Conservation (phyloP, 2,888 invertebrate species). For the Andrena dorsata region DNA sequence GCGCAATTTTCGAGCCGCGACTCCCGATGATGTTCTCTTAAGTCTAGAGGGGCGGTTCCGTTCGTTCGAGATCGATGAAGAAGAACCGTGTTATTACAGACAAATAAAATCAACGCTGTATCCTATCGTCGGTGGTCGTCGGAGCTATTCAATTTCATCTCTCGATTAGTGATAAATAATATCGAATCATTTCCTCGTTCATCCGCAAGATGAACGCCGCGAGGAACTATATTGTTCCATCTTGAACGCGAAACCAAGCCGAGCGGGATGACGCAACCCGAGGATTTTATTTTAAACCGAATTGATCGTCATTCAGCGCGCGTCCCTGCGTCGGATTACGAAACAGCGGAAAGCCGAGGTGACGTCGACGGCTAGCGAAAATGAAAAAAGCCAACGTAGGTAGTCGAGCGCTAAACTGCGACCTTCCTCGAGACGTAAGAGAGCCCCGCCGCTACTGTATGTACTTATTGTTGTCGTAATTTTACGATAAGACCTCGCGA, state of each 20-base stretch:
- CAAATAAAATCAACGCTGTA: slow-evolving; percentile 1
- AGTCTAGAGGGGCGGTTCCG: slow-evolving; percentile 7
- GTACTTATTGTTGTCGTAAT: slow-evolving; percentile 55
- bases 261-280: background rate
- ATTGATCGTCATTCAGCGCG: slow-evolving; percentile 2
- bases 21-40: slow-evolving; percentile 2
- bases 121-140: background rate
- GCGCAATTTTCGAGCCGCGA: slow-evolving; percentile 16
- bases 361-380: slow-evolving; percentile 4
- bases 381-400: slow-evolving; percentile 1
- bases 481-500: slow-evolving; percentile 69
- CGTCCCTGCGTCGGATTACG: slow-evolving; percentile 22
- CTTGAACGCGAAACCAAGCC: slow-evolving; percentile 2
- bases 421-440: background rate
- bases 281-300: slow-evolving; percentile 17
- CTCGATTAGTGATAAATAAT: no score
- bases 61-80: background rate
- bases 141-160: no score
- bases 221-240: background rate
- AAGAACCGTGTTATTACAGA: background rate
- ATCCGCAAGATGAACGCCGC: background rate
- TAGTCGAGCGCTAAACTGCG: background rate
- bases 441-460: slow-evolving; percentile 21
- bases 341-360: slow-evolving; percentile 3
- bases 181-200: background rate